Evolutionary conservation across 2,113 vertebrate species (phyloP).

Genomic region (Lutjanus erythropterus): DNA sequence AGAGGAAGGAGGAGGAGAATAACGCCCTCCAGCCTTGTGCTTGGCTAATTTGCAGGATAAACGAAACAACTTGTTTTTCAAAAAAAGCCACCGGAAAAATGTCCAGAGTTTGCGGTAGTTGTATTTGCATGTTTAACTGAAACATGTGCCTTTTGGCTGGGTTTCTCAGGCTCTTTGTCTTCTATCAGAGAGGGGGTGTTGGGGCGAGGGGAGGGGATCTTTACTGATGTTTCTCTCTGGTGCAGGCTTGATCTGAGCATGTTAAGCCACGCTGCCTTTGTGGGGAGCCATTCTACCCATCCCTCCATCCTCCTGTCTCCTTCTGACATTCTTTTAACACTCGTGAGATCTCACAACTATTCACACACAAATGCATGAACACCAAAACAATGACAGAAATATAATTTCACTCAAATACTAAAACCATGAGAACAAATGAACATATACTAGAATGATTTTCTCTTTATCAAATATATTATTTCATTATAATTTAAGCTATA

Average conservation of each 20-base stretch:
- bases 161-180: constrained; percentile 41
- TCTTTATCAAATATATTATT: background rate
- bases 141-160: constrained; percentile 58
- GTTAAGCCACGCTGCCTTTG: constrained; percentile 31
- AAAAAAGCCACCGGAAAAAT: constrained; percentile 53
- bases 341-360: constrained; percentile 1
- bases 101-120: constrained; percentile 44
- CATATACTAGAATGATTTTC: background rate
- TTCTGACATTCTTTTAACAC: constrained; percentile 5
- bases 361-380: background rate
- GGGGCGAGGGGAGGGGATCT: constrained; percentile 5
- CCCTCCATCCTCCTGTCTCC: background rate
- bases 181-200: constrained; percentile 1
- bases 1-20: constrained; percentile 35
- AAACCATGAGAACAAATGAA: background rate
- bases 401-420: background rate
- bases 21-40: constrained; percentile 63
- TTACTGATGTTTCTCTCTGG: constrained; percentile 32
- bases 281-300: constrained; percentile 19
- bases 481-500: background rate
- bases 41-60: constrained; percentile 77
- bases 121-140: constrained; percentile 70
- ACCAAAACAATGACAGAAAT: background rate
- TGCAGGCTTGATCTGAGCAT: constrained; percentile 17
- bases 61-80: constrained; percentile 68